Percentiles rank a stretch among this genome's conserved stretches.
These are phyloP conservation scores for Phalera bucephala DNA, from an alignment of 2,888 invertebrate genomes.

Conservation along the genomic window DNA sequence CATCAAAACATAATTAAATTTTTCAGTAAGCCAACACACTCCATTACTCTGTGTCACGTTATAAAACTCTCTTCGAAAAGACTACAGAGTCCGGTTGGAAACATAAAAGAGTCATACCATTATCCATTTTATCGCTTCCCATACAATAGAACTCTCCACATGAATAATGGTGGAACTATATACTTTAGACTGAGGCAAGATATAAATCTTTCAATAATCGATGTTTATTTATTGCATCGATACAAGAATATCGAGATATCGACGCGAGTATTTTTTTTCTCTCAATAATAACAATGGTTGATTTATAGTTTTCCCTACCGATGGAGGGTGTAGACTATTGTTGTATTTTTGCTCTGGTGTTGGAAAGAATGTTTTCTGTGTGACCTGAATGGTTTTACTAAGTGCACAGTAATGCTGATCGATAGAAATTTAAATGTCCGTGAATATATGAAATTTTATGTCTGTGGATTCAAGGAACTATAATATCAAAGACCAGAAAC, in stretches of 20 bases:
- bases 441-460: no score
- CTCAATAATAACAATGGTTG: conserved; percentile 67
- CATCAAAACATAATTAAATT: neutral
- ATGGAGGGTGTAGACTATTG: conserved; percentile 3
- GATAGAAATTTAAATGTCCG: no score
- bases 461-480: no score
- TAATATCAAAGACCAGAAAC: no score
- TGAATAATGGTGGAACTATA: conserved; percentile 71
- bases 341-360: conserved; percentile 16
- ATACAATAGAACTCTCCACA: conserved; percentile 54
- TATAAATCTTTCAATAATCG: conserved; percentile 80
- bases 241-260: conserved; percentile 56
- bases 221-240: conserved; percentile 74
- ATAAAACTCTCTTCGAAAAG: neutral
- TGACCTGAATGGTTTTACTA: neutral
- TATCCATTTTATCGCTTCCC: conserved; percentile 53
- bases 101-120: conserved; percentile 38
- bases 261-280: conserved; percentile 40
- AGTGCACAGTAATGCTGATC: no score
- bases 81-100: neutral
- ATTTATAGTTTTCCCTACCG: conserved; percentile 56
- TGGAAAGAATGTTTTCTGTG: conserved; percentile 1
- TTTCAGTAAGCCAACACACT: neutral
- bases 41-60: neutral
- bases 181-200: conserved; percentile 60